Conservation (phyloP, 2,113 vertebrate species). For the Oryzias celebensis region DNA sequence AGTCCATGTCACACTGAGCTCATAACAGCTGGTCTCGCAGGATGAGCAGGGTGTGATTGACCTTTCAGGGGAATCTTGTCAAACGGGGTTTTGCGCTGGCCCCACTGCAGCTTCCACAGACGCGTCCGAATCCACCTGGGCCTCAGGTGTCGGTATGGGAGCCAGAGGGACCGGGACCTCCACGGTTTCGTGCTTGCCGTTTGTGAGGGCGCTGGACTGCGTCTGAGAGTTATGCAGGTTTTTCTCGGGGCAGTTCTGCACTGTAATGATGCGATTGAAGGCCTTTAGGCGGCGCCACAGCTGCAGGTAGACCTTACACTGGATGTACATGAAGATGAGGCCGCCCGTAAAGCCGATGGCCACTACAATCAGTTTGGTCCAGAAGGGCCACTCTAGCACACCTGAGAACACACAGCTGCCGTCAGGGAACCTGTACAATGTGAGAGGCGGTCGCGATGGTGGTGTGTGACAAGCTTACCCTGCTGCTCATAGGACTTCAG, state of each 20-base stretch:
- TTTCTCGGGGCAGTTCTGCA: slow-evolving; percentile 96
- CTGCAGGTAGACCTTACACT: slow-evolving; percentile 95
- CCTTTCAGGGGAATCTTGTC: slow-evolving; percentile 52
- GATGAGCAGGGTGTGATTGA: slow-evolving; percentile 9
- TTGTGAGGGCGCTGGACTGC: slow-evolving; percentile 49
- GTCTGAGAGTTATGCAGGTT: slow-evolving; percentile 80
- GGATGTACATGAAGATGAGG: slow-evolving; percentile 97
- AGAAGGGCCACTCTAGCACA: slow-evolving; percentile 96
- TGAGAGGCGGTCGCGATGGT: slow-evolving; percentile 18
- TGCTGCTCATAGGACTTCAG: slow-evolving; percentile 57
- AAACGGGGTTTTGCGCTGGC: slow-evolving; percentile 82
- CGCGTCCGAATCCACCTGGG: slow-evolving; percentile 73
- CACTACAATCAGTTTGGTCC: slow-evolving; percentile 96
- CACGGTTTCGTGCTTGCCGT: slow-evolving; percentile 76
- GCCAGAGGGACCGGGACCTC: slow-evolving; percentile 72
- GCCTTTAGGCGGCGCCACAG: slow-evolving; percentile 96
- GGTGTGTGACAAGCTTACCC: slow-evolving; percentile 60
- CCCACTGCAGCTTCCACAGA: slow-evolving; percentile 68
- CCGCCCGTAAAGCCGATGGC: slow-evolving; percentile 89
- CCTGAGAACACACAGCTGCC: slow-evolving; percentile 67
- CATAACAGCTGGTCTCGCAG: neutral
- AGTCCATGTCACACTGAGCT: slow-evolving; percentile 9
- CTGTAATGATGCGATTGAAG: slow-evolving; percentile 97
- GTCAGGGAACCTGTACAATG: slow-evolving; percentile 5
- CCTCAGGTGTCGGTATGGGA: slow-evolving; percentile 31